Base-by-base conservation (phyloP, 2,113 vertebrate genomes). In the Thamnaconus septentrionalis region DNA sequence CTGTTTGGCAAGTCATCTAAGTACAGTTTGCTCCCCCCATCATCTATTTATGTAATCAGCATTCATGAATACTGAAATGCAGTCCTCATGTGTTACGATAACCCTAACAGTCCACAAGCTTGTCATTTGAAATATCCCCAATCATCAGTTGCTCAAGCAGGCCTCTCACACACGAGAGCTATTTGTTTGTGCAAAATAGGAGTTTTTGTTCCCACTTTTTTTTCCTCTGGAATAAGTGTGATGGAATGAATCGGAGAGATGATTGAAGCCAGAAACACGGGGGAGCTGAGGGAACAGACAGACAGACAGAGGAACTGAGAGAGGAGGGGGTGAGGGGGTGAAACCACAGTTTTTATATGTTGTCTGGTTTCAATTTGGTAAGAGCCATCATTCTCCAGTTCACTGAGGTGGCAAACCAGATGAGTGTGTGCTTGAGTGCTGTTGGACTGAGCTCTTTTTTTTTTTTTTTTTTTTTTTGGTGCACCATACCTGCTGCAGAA, bases 301-400 rank as follows among this genome's bases (percentile, higher is more conserved):
- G 80, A 79, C 58, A 59, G 78, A 78, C 47, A 66, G 81, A 59
- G 44, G 4, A 43, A 12, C 53, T 8, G 51, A 18, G 55, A 4
- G 58, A 8, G 46, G 4, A 59, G 56, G 50, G 58, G 46, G 3
- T 52, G 66, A 66, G 49, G 69, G 79, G 77, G 82, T 79, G 71
- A 88, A 86, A 88, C 85, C 84, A 9, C 78, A 77, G 73, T 84
- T 90, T 90, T 90, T 86, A 88, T 88, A 87, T 76, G 84, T 80
- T 78, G 77, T 86, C 88, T 90, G 86, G 77, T 85, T 90, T 84
- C 85, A 78, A 90, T 90, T 90, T 87, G 18, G 85, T 77, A 75
- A 84, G 70, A 85, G 79, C 71, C 80, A 88, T 88, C 86, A 87
- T 83, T 90, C 85, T 84, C 59, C 77, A 82, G 85, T 85, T 86